Percentiles rank a stretch among this genome's conserved stretches.
Evolutionary conservation across 2,113 vertebrate species (phyloP).

Genomic region (Zosterops japonicus): DNA sequence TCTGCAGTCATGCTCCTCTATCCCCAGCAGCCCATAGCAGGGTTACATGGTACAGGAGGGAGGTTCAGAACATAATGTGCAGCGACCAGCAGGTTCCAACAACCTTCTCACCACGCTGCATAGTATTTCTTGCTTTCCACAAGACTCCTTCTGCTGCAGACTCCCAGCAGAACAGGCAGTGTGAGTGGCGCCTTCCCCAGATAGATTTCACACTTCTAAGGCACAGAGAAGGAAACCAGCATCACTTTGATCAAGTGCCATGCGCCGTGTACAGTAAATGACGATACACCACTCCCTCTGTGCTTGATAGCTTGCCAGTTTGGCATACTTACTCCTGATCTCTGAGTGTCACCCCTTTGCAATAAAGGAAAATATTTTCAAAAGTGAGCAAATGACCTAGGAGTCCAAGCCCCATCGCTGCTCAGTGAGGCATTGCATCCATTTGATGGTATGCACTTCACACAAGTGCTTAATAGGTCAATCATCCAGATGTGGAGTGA

Average conservation of each 20-base stretch:
- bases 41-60: neutral
- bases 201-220: constrained; percentile 38
- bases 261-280: neutral
- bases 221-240: constrained; percentile 5
- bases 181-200: neutral
- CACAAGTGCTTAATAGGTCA: neutral
- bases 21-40: neutral
- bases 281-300: neutral
- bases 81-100: neutral
- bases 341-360: neutral
- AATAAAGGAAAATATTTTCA: neutral
- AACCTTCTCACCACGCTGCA: neutral
- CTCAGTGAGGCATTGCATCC: neutral
- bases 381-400: neutral
- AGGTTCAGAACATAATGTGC: neutral
- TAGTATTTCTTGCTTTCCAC: neutral
- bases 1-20: neutral
- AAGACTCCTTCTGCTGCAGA: constrained; percentile 6
- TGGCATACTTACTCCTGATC: neutral
- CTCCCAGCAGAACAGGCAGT: neutral
- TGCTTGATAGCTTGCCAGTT: neutral
- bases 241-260: neutral
- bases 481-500: neutral
- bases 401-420: neutral
- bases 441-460: neutral